A percentile compares a stretch with the other conserved stretches of the same genome.
These are phyloP conservation scores for Lagenorhynchus albirostris DNA, from an alignment of 2,113 vertebrate species.

Conservation along the genomic window DNA sequence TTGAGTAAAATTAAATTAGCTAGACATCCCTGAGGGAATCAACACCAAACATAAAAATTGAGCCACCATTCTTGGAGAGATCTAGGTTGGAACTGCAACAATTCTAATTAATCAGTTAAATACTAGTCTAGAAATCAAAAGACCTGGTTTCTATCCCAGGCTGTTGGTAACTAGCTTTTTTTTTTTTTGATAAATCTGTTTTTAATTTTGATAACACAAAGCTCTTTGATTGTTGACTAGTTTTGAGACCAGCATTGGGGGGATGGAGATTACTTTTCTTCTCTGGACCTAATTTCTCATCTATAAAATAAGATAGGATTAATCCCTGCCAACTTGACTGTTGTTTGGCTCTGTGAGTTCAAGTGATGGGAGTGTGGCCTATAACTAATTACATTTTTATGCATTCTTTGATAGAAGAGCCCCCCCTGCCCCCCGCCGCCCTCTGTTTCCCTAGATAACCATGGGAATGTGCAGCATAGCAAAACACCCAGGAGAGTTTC, in stretches of 20 bases:
- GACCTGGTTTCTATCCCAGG: background rate
- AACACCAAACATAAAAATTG: background rate
- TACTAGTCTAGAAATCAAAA: background rate
- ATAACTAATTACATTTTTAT: slow-evolving; percentile 16
- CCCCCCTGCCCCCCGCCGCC: accelerated
- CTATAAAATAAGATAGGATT: background rate
- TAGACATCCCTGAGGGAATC: background rate
- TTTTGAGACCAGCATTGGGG: background rate
- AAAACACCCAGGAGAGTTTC: background rate
- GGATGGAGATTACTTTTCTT: background rate
- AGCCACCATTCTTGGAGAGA: background rate
- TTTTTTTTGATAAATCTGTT: no score
- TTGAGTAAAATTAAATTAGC: background rate
- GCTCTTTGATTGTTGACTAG: background rate
- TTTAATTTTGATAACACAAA: no score
- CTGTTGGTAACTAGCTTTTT: background rate
- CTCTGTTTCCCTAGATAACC: background rate
- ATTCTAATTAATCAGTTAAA: slow-evolving; percentile 14
- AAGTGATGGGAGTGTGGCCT: background rate
- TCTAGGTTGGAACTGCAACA: background rate
- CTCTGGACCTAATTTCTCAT: slow-evolving; percentile 14
- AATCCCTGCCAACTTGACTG: background rate
- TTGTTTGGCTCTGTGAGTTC: background rate
- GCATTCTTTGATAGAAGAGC: background rate
- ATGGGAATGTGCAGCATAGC: background rate